These are phyloP conservation scores for Nomada fucata DNA, from an alignment of 2,888 invertebrate genomes.

Conservation along the genomic window DNA sequence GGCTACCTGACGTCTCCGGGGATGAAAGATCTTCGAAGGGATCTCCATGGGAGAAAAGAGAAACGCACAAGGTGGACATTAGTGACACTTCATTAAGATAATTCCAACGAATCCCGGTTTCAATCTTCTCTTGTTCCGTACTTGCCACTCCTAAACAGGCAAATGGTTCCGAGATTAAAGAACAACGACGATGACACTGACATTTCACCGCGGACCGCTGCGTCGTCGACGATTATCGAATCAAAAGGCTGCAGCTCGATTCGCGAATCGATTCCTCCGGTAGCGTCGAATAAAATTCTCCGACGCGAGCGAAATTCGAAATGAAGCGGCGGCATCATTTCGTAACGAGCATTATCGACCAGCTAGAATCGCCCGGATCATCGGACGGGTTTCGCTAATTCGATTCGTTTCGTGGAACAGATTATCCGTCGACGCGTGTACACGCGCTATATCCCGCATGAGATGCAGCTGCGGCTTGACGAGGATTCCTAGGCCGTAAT, in stretches of 20 bases:
- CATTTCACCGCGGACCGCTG: background rate
- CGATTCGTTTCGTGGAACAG: conserved; percentile 60
- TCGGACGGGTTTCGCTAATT: conserved; percentile 41
- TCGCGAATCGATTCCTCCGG: background rate
- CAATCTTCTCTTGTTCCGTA: conserved; percentile 12
- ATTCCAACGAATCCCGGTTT: conserved; percentile 55
- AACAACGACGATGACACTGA: background rate
- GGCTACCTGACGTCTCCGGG: conserved; percentile 55
- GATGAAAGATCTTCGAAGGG: conserved; percentile 53
- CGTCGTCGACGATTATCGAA: background rate
- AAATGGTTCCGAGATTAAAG: background rate
- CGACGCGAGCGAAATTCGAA: background rate
- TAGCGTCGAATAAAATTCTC: background rate
- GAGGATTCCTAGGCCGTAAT: conserved; percentile 66
- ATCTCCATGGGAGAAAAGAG: conserved; percentile 48
- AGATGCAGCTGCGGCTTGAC: conserved; percentile 71
- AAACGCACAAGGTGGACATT: conserved; percentile 59
- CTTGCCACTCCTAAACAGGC: background rate
- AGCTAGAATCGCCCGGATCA: conserved; percentile 6
- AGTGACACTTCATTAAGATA: conserved; percentile 75
- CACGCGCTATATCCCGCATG: conserved; percentile 16
- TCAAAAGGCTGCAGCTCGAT: too few relatives aligned
- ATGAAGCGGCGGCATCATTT: background rate
- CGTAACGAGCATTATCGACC: conserved; percentile 20
- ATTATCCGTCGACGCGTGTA: conserved; percentile 41